A percentile compares a stretch with the other conserved stretches of the same genome.
Evolutionary conservation across 2,113 vertebrate genomes (phyloP).

Genomic region (Pseudois nayaur): DNA sequence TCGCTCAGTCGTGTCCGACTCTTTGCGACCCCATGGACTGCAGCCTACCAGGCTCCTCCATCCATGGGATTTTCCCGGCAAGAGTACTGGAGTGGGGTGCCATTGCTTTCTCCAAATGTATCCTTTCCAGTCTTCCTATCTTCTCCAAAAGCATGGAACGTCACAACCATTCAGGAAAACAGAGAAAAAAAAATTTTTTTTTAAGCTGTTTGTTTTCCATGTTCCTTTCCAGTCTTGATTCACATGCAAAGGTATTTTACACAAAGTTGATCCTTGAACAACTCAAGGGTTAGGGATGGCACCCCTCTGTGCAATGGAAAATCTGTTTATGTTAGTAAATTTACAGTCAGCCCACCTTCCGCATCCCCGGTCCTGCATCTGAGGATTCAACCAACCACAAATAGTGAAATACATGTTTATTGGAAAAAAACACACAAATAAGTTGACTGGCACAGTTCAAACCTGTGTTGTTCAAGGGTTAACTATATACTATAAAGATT

Average conservation of each 20-base stretch:
- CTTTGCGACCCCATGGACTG: too few species aligned
- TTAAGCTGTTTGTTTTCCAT: background rate
- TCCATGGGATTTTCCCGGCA: too few species aligned
- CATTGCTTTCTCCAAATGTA: too few species aligned
- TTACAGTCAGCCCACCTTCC: background rate
- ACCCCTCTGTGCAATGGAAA: background rate
- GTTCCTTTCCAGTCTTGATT: background rate
- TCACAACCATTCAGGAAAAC: background rate
- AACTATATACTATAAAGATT: background rate
- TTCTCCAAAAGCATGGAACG: background rate
- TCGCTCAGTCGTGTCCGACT: too few species aligned
- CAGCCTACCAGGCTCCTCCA: too few species aligned
- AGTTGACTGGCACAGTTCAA: background rate
- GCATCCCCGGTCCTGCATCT: background rate
- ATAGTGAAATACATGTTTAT: background rate
- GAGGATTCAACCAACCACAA: background rate
- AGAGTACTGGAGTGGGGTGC: too few species aligned
- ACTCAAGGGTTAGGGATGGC: background rate
- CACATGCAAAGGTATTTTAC: background rate
- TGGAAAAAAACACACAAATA: background rate
- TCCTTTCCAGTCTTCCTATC: background rate
- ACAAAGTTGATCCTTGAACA: background rate
- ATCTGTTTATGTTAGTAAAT: background rate
- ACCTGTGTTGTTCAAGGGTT: background rate
- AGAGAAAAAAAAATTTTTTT: background rate